Evolutionary conservation across 2,797 vertebrate genomes (phyloP), one percentile per base, ranked within the genome.

Genomic region (Hyperoplus lanceolatus): DNA sequence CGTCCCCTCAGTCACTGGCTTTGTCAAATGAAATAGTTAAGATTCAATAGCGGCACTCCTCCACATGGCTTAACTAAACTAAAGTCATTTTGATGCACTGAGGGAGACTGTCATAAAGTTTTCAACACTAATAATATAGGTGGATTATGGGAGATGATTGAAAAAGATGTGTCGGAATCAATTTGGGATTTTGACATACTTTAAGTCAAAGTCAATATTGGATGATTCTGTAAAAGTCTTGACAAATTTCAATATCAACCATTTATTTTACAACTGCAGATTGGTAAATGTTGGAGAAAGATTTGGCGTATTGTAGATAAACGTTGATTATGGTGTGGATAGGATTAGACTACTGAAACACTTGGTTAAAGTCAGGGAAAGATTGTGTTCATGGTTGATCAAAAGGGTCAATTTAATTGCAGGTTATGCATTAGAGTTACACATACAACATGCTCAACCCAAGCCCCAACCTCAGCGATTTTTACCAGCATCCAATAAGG

Each of bases 21-120:
- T 81, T 86, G 85, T 89, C 86, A 93, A 90, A 94, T 93, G 77
- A 89, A 94, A 93, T 86, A 79, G 73, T 83, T 81, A 56, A 67
- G 46, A 87, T 89, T 86, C 54, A 85, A 43, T 80, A 70, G 73
- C 78, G 75, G 75, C 62, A 57, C 66, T 48, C 53, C 42, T 74
- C 43, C 38, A 56, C 41, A 42, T 1, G 1, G 41, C 13, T 6
- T 21, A 73, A 59, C 68, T 60, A 29, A 83, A 86, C 77, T 60
- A 53, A 57, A 56, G 16, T 55, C 5, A 69, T 75, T 79, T 38
- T 41, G 36, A 83, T 68, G 18, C 61, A 84, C 70, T 81, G 65
- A 59, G 63, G 14, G 3, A 16, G 39, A 38, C 2, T 7, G 63
- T 6, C 36, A n/a, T 49, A 29, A 54, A 2, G 8, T 50, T 38